These are phyloP conservation scores for Glossophaga mutica DNA, from an alignment of 2,797 vertebrate genomes.

Conservation along the genomic window DNA sequence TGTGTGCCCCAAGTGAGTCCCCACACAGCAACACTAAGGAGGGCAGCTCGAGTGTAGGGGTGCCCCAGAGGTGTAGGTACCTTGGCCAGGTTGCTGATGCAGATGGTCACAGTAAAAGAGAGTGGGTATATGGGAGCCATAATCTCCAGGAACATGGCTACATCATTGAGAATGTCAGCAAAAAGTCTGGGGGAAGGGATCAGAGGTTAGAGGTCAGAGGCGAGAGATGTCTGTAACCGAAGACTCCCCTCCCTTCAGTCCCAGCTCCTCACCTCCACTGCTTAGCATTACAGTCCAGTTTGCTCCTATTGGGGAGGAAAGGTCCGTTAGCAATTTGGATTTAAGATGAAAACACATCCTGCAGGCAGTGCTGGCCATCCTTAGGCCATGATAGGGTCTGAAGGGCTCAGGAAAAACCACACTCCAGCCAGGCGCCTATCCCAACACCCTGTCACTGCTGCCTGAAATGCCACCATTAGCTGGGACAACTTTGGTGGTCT, in stretches of 20 bases:
- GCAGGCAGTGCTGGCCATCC: background rate
- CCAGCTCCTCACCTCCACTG: conserved; percentile 89
- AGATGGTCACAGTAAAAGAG: conserved; percentile 88
- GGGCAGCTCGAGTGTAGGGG: background rate
- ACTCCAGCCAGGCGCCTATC: background rate
- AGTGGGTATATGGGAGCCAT: conserved; percentile 87
- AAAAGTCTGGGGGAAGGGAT: conserved; percentile 84
- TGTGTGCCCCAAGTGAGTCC: background rate
- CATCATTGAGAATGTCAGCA: conserved; percentile 91
- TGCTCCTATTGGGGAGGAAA: conserved; percentile 82
- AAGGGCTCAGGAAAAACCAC: background rate
- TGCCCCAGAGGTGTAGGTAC: conserved; percentile 74
- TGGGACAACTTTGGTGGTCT: background rate
- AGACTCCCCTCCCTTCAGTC: background rate
- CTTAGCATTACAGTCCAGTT: conserved; percentile 93
- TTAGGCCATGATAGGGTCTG: background rate
- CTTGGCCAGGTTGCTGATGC: conserved; percentile 90
- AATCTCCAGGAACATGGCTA: conserved; percentile 93
- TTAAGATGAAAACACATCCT: background rate
- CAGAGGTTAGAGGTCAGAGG: conserved; percentile 18
- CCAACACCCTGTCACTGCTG: background rate
- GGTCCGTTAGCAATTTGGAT: background rate
- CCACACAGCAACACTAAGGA: background rate
- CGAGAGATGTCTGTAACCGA: background rate
- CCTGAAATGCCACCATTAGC: background rate